Evolutionary conservation across 2,888 invertebrate genomes (phyloP).

Genomic region (Drosophila sordidula): DNA sequence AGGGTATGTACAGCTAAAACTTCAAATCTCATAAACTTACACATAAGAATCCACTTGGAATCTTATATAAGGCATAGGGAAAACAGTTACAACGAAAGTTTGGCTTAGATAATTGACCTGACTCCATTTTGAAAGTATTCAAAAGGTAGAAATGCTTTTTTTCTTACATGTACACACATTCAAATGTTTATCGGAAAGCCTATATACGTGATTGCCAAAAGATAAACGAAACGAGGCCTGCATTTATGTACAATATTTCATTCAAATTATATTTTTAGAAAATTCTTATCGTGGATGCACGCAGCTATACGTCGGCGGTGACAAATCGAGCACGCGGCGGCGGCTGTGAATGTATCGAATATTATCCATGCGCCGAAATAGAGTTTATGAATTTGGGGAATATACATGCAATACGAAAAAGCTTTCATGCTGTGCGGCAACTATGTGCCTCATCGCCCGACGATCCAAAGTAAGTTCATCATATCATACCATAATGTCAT

Average conservation of each 20-base stretch:
- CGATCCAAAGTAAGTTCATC: constrained; percentile 89
- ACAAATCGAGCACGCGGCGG: constrained; percentile 98
- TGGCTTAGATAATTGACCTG: no score
- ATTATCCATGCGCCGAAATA: constrained; percentile 97
- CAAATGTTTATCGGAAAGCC: background rate
- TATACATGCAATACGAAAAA: constrained; percentile 97
- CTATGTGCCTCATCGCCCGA: constrained; percentile 92
- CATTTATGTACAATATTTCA: background rate
- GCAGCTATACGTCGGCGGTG: constrained; percentile 97
- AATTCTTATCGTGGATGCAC: constrained; percentile 96
- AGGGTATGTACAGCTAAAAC: constrained; percentile 64
- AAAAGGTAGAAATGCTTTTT: no score
- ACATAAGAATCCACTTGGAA: no score
- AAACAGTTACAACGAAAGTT: no score
- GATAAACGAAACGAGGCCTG: background rate
- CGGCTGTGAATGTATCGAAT: constrained; percentile 97
- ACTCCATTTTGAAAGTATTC: no score
- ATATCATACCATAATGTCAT: background rate
- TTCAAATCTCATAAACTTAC: no score
- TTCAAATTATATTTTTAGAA: constrained; percentile 85
- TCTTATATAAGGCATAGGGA: no score
- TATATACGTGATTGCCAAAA: background rate
- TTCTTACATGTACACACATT: no score
- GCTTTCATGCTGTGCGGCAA: constrained; percentile 94
- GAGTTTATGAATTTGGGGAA: constrained; percentile 99